Evolutionary conservation across 2,113 vertebrate genomes (phyloP), one percentile per base, ranked within the genome.

Genomic region (Opisthocomus hoazin): DNA sequence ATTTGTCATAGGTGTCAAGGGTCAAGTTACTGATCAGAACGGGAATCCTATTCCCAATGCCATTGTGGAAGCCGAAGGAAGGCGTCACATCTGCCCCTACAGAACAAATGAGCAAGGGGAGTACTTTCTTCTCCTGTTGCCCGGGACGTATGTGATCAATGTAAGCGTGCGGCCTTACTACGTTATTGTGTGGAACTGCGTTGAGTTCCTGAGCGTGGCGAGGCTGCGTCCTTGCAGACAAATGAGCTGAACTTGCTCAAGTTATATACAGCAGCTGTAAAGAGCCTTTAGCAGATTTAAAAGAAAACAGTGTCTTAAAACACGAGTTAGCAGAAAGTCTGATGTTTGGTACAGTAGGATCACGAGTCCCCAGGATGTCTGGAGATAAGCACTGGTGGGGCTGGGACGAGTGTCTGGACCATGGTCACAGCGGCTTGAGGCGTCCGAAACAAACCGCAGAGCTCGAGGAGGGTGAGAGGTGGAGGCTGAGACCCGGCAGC

Each of bases 41-140:
- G 97, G 98, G 26, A 82, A 91, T 65, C 98, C 99, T 6, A 97
- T 99, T 45, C 96, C 98, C 63, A 98, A 98, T 0, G 99, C 98
- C 13, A 97, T 98, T 2, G 99, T 99, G 87, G 98, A 99, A 96
- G 98, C 99, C 69, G 34, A 96, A 93, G 98, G 98, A 73, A 98
- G 99, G 54, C 89, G 57, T 11, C 99, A 99, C 3, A 43, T 99
- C 77, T 99, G 98, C 94, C 98, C 99, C 2, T 99, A 99, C 91
- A 98, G 66, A 93, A 99, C 98, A 15, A 98, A 99, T 78, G 76
- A 39, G 56, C 94, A 98, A 2, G 99, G 99, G 84, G 99, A 99
- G 79, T 99, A 99, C 96, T 99, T 98, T 75, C 97, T 99, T 61
- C 98, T 99, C 81, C 98, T 99, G 65, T 86, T 99, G 84, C 99